Evolutionary conservation across 2,888 invertebrate genomes (phyloP).

Genomic region (Kryphioiulus occultus): DNA sequence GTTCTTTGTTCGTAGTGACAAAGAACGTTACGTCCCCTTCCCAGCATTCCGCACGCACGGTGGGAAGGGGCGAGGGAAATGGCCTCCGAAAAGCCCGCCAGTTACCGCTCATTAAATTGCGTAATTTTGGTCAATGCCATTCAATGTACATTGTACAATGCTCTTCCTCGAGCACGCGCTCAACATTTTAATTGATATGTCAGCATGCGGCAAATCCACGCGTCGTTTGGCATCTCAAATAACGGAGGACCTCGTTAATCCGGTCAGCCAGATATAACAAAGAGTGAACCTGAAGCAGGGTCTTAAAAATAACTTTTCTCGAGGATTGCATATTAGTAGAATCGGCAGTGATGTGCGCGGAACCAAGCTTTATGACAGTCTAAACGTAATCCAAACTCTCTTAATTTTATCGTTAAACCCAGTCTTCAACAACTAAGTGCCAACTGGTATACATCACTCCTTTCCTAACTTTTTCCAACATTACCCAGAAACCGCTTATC

Average conservation of each 20-base stretch:
- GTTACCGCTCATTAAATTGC: neutral
- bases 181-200: constrained; percentile 19
- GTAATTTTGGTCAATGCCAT: neutral
- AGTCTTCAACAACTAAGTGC: no score
- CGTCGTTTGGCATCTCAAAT: neutral
- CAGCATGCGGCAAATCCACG: neutral
- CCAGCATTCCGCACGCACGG: neutral
- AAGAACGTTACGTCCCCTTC: neutral
- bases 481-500: no score
- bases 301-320: no score
- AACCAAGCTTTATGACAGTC: no score
- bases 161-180: neutral
- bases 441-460: no score
- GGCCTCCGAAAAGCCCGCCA: neutral
- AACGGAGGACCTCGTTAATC: neutral
- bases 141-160: neutral
- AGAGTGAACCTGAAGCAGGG: no score
- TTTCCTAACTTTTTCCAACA: no score
- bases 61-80: neutral
- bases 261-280: neutral
- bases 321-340: no score
- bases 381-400: no score
- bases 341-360: no score
- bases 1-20: neutral
- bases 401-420: no score